Base-by-base conservation (phyloP, 2,113 vertebrate species). In the Eudyptes chrysolophus region DNA sequence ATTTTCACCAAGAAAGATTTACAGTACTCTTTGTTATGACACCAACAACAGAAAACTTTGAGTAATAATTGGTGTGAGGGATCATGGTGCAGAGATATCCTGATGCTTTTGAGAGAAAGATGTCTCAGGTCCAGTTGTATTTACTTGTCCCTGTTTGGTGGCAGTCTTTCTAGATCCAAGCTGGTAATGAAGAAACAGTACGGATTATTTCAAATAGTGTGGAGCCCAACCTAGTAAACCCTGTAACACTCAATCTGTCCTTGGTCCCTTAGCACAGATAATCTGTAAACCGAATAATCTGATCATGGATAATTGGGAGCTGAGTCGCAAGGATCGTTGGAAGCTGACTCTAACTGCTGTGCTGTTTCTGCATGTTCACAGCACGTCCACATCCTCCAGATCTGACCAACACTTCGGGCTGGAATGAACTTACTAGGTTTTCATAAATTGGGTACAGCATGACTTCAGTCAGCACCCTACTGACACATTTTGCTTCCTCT, bases 311-410 rank as follows among this genome's bases (percentile, higher is more conserved):
- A 72, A 51, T 0, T 84, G 84, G 60, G 72, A 93, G 38, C 69
- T 82, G 55, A 66, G 51, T 76, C 15, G 11, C 10, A 6, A 38
- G 49, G n/a, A 69, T n/a, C 3, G 6, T 1, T 5, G 4, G 34
- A 92, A 89, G 24, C 51, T 36, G 38, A 81, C 13, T 51, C 20
- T n/a, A 81, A 46, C 16, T 49, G 83, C 61, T 87, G 25, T 30
- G 44, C 61, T 84, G 13, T 42, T 97, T 81, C 91, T 94, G 20
- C 92, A 48, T 66, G 66, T 90, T 96, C 92, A 77, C 60, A 84
- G 78, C 71, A 74, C 36, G 55, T 66, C 90, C 96, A 93, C 81
- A 87, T 87, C 61, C 80, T 95, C 93, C 86, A 97, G 95, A 97
- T 91, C 84, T 90, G 89, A 81, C 89, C 3, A 19, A 95, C 69